phyloP scores from a whole-genome alignment of 2,888 invertebrate genomes.

The Heliconius erato region DNA sequence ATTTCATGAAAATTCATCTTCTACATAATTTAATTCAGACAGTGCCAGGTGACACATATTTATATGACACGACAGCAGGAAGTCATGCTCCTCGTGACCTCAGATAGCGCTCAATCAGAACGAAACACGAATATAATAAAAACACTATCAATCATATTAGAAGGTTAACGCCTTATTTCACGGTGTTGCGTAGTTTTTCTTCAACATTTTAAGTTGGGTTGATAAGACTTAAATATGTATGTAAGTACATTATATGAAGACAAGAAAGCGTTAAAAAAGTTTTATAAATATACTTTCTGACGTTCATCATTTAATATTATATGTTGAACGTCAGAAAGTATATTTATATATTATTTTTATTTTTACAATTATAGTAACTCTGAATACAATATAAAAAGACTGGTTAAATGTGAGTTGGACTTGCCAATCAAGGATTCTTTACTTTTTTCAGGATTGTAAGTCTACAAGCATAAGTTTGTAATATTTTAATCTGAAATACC shows the following conservation, averaged over 20 bases:
- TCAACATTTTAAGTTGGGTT: not conserved
- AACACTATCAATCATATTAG: constrained; percentile 26
- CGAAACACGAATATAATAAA: constrained; percentile 34
- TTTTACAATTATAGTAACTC: not conserved
- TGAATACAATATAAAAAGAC: too few relatives aligned
- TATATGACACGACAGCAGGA: constrained; percentile 12
- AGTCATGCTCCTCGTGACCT: constrained; percentile 22
- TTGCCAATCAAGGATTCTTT: too few relatives aligned
- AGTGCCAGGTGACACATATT: constrained; percentile 24
- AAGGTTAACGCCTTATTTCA: constrained; percentile 34
- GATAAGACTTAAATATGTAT: constrained; percentile 1
- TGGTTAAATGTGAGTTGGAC: too few relatives aligned
- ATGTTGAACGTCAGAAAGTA: too few relatives aligned
- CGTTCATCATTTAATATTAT: not conserved
- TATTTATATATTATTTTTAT: not conserved
- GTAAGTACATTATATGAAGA: not conserved
- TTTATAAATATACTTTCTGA: not conserved
- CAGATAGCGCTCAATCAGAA: constrained; percentile 18
- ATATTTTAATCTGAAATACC: too few relatives aligned
- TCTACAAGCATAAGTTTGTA: too few relatives aligned
- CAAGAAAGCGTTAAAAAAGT: not conserved
- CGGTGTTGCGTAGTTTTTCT: constrained; percentile 19
- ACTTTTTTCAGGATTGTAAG: too few relatives aligned
- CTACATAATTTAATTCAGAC: not conserved
- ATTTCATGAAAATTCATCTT: not conserved